Conservation (phyloP, 1,140 invertebrate species). For the Pemphigus obesinymphae region DNA sequence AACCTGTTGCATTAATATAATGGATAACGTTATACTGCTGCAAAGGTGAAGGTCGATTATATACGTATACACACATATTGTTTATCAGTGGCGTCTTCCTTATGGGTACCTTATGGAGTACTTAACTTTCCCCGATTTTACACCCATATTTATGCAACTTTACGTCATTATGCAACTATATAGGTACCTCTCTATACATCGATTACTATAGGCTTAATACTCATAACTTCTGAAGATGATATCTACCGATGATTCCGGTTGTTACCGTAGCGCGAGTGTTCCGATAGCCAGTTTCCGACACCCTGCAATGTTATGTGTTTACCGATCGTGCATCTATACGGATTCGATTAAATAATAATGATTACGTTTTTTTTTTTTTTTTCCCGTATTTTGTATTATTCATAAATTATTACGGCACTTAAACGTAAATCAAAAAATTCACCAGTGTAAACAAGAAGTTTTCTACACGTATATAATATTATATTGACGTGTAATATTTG, state of each 20-base stretch:
- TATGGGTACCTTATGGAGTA: background rate
- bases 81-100: background rate
- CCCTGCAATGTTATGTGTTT: background rate
- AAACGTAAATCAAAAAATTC: background rate
- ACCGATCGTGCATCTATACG: background rate
- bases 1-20: background rate
- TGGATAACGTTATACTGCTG: background rate
- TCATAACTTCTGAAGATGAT: background rate
- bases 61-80: background rate
- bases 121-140: constrained; percentile 32
- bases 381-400: background rate
- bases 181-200: background rate
- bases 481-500: background rate
- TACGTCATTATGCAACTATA: background rate
- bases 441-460: background rate
- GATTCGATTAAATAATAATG: background rate
- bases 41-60: constrained; percentile 39
- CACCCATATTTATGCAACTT: background rate
- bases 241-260: background rate
- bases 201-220: background rate
- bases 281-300: background rate
- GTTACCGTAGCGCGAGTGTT: background rate
- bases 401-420: background rate
- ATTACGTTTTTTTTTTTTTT: background rate
- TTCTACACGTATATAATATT: background rate